Evolutionary conservation across 1,140 invertebrate species (phyloP).

Genomic region (Megathymus violae): DNA sequence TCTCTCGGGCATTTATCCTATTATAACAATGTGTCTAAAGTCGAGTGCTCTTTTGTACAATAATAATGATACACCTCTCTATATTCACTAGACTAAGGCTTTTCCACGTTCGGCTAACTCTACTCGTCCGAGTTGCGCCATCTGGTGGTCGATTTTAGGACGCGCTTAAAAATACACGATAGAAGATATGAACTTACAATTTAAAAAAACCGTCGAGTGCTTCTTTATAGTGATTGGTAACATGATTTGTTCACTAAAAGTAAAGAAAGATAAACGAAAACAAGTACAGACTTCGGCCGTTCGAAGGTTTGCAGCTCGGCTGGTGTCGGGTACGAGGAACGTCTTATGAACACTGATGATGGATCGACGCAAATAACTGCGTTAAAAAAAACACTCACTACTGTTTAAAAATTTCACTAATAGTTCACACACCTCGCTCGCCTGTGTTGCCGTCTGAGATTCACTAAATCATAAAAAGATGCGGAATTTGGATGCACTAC

Average conservation of each 20-base stretch:
- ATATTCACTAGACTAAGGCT: slow-evolving; percentile 77
- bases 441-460: background rate
- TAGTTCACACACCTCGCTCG: background rate
- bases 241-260: slow-evolving; percentile 79
- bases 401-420: background rate
- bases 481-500: background rate
- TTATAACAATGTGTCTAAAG: slow-evolving; percentile 79
- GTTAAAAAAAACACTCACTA: slow-evolving; percentile 22
- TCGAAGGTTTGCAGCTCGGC: slow-evolving; percentile 30
- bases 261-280: slow-evolving; percentile 30
- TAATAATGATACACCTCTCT: slow-evolving; percentile 74
- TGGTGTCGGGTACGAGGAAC: slow-evolving; percentile 40
- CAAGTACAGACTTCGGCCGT: slow-evolving; percentile 21
- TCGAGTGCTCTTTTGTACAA: slow-evolving; percentile 80
- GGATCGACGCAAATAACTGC: slow-evolving; percentile 2
- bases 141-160: slow-evolving; percentile 41
- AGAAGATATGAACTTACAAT: slow-evolving; percentile 70
- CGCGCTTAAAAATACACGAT: slow-evolving; percentile 64
- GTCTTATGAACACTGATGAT: slow-evolving; percentile 39
- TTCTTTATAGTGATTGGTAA: slow-evolving; percentile 77
- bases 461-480: background rate
- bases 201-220: slow-evolving; percentile 68
- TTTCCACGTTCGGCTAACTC: slow-evolving; percentile 45
- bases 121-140: slow-evolving; percentile 45
- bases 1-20: slow-evolving; percentile 75